Evolutionary conservation across 2,797 vertebrate species (phyloP), one percentile per base, ranked within the genome.

Genomic region (Enteromius viviparus): DNA sequence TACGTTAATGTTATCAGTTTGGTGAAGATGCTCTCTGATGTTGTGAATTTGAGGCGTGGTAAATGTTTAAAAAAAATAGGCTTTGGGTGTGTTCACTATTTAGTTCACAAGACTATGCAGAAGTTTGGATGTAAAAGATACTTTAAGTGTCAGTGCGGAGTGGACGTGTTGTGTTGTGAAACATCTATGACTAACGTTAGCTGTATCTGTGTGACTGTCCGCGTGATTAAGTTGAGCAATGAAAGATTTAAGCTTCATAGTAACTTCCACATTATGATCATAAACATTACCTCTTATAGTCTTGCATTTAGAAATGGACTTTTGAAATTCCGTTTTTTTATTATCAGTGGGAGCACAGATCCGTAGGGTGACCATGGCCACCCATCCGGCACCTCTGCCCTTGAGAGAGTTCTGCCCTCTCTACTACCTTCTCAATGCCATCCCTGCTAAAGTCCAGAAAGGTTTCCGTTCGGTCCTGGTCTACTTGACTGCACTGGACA

Each of bases 361-460:
- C 53, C 29, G 37, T 37, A 49, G 66, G 75, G 42, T 64, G 65
- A 78, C 45, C 82, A 98, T 99, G 98, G 96, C 96, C 4, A 89
- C 94, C 9, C 88, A 89, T 19, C 87, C 90, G 12, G 91, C 92
- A 6, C 90, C 92, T 0, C 87, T 93, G 6, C 93, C 93, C 26
- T 95, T 99, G 91, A 95, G 95, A 90, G 98, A 99, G 92, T 99
- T 99, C 92, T 97, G 96, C 86, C 97, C 97, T 0, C 92, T 99
- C 3, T 97, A 98, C 91, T 96, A 97, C 87, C 93, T 99, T 58
- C 96, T 98, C 81, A 98, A 96, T 80, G 94, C 96, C 88, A 98
- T 99, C 88, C 98, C 98, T 62, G 93, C 95, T 1, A 98, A 97
- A 94, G 91, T 99, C 82, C 95, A 97, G 86, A 97, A 94, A 88